phyloP scores from a whole-genome alignment of 2,888 invertebrate genomes.

The Melolontha melolontha region DNA sequence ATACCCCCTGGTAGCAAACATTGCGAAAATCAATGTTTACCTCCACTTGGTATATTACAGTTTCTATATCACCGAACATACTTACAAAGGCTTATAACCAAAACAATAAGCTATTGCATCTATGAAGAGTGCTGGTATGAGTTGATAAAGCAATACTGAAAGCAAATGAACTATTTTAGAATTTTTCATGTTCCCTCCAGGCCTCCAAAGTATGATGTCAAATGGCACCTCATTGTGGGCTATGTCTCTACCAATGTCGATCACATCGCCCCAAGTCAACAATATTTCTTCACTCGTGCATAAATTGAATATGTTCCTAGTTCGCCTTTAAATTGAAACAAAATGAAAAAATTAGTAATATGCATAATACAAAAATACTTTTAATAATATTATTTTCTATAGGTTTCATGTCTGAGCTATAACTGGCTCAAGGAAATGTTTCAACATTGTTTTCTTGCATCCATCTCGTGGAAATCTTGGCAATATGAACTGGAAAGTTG shows the following conservation, averaged over 20 bases:
- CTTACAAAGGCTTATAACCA: constrained; percentile 91
- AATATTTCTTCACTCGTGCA: constrained; percentile 85
- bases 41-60: too few species aligned
- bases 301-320: constrained; percentile 77
- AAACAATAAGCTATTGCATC: constrained; percentile 82
- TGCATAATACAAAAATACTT: too few species aligned
- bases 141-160: constrained; percentile 88
- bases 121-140: constrained; percentile 88
- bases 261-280: constrained; percentile 90
- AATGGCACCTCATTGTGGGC: constrained; percentile 84
- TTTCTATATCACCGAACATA: too few species aligned
- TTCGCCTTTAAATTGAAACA: constrained; percentile 64
- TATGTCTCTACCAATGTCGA: constrained; percentile 82
- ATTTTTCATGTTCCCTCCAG: constrained; percentile 89
- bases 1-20: too few species aligned
- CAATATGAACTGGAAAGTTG: too few species aligned
- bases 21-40: too few species aligned
- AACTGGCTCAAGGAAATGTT: too few species aligned
- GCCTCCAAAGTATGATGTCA: constrained; percentile 85
- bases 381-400: too few species aligned
- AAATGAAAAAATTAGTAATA: neutral
- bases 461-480: too few species aligned
- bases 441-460: too few species aligned
- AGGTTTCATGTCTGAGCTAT: too few species aligned
- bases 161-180: constrained; percentile 82